phyloP scores from a whole-genome alignment of 2,888 invertebrate species.

The Drosophila peninsularis region DNA sequence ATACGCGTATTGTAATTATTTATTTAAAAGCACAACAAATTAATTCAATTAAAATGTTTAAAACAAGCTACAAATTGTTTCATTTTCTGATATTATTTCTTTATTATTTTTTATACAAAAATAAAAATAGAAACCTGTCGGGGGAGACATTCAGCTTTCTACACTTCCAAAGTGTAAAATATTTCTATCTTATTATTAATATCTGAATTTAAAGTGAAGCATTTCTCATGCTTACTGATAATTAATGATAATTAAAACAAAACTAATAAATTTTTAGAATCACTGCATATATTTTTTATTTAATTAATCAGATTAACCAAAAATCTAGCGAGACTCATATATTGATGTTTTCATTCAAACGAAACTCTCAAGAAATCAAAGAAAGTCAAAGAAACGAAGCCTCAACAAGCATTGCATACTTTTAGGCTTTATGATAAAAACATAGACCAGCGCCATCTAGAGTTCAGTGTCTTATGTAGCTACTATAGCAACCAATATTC shows the following conservation, averaged over 20 bases:
- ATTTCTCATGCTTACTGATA: too few relatives aligned
- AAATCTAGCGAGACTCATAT: too few relatives aligned
- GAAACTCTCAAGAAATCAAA: background rate
- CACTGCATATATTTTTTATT: too few relatives aligned
- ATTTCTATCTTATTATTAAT: too few relatives aligned
- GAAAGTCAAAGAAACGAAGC: background rate
- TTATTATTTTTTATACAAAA: too few relatives aligned
- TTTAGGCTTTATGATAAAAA: background rate
- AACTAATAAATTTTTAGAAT: too few relatives aligned
- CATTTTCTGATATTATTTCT: background rate
- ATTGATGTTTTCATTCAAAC: background rate
- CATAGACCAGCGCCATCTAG: conserved; percentile 25
- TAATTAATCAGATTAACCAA: too few relatives aligned
- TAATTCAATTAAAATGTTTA: conserved; percentile 76
- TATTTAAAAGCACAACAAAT: conserved; percentile 71
- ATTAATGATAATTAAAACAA: too few relatives aligned
- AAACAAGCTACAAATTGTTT: conserved; percentile 40
- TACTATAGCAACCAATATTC: background rate
- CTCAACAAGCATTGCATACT: conserved; percentile 21
- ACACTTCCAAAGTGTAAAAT: too few relatives aligned
- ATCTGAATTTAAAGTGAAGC: too few relatives aligned
- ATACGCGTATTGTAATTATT: conserved; percentile 74
- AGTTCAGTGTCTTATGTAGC: background rate
- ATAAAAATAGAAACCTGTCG: too few relatives aligned
- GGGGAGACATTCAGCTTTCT: too few relatives aligned